These are phyloP conservation scores for Pteruthius melanotis DNA, from an alignment of 2,113 vertebrate species.

Conservation along the genomic window DNA sequence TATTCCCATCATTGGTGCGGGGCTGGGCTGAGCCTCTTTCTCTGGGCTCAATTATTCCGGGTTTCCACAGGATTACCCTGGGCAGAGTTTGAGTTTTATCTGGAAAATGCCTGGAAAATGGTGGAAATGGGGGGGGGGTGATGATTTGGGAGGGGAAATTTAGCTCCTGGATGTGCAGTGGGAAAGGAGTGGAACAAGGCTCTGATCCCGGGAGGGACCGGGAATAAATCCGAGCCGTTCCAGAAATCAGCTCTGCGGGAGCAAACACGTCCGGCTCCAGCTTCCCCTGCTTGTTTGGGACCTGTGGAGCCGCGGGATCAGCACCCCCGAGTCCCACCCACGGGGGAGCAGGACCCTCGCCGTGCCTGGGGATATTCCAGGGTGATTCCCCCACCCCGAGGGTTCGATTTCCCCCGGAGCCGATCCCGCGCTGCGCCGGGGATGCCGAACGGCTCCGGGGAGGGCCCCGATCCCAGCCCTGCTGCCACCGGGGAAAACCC, in stretches of 20 bases:
- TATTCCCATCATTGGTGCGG: neutral
- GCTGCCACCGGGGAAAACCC: neutral
- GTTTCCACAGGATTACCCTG: neutral
- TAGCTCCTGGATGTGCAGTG: neutral
- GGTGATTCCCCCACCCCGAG: rapidly evolving
- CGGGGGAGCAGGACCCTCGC: rapidly evolving
- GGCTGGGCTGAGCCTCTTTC: neutral
- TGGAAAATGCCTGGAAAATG: neutral
- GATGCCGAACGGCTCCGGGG: rapidly evolving
- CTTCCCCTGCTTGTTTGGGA: rapidly evolving
- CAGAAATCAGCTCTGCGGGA: rapidly evolving
- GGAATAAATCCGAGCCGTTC: neutral
- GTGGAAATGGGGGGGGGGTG: neutral
- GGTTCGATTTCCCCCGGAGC: neutral
- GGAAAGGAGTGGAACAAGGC: rapidly evolving
- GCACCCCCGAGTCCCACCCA: rapidly evolving
- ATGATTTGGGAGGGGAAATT: neutral
- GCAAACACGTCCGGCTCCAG: rapidly evolving
- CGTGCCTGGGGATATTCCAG: rapidly evolving
- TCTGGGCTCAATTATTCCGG: rapidly evolving
- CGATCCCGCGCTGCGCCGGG: rapidly evolving
- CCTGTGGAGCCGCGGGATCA: rapidly evolving
- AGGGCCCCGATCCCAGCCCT: neutral
- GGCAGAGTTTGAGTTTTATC: neutral
- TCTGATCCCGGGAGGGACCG: rapidly evolving